Evolutionary conservation across 2,888 invertebrate genomes (phyloP), one percentile per base, ranked within the genome.

Genomic region (Autographa pulchrina): DNA sequence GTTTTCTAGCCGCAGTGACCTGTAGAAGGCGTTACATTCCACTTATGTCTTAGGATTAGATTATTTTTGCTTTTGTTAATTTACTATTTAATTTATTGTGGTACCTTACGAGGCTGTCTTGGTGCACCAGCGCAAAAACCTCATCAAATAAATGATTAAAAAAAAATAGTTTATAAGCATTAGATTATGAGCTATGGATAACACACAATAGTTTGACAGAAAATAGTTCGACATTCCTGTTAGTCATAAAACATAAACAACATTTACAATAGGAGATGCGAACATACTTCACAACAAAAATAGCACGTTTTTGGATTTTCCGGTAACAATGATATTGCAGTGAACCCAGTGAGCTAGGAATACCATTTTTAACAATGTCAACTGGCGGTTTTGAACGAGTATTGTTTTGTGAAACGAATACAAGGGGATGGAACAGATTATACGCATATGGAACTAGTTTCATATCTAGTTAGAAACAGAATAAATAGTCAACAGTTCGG

Each of bases 321-420:
- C 25, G 25, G 25, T 56, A 0, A 48, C 9, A 63, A 18, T 18
- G 20, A 61, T 2, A 43, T 70, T 75, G 65, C 25, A 54, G 25
- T 35, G 41, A 52, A 62, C 20, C 64, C 25, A 54, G 32, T 52
- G 41, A 59, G 52, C 20, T 59, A 38, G 56, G 54, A 38, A 58
- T 65, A 41, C 61, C 16, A 32, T 75, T 62, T 64, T 41, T 52
- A 61, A 61, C 56, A 69, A 65, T 62, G 52, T 35, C 52, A 20
- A 38, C n/a, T 32, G 6, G 54, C 56, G 25, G 63, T 74, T 62
- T 64, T 25, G 31, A 63, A 48, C 48, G n/a, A n/a, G 48, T 48
- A 48, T 48, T 48, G 48, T 48, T 48, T 48, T n/a, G 48, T n/a
- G 48, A n/a, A 48, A 48, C 48, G 48, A 48, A 48, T n/a, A 48